These are phyloP conservation scores for Silurus glanis DNA, from an alignment of 2,113 vertebrate species.

Conservation along the genomic window DNA sequence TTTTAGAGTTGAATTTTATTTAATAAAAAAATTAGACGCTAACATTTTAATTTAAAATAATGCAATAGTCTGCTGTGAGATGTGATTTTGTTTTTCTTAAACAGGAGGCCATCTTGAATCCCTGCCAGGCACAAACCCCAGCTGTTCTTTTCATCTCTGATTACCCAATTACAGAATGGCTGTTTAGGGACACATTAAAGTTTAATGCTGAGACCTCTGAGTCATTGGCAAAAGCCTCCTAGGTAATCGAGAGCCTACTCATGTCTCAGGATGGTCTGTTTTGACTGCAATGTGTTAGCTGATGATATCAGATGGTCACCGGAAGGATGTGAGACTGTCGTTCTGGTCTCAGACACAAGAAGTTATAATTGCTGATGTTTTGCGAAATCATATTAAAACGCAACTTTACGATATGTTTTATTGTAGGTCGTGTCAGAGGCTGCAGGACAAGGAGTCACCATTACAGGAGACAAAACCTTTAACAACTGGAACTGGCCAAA, in stretches of 20 bases:
- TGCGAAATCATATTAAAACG: background rate
- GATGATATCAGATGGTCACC: conserved; percentile 56
- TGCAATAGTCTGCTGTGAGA: conserved; percentile 3
- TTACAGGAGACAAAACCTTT: conserved; percentile 89
- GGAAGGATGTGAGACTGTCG: conserved; percentile 61
- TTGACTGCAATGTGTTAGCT: conserved; percentile 15
- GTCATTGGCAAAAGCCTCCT: conserved; percentile 34
- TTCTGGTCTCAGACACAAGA: conserved; percentile 26
- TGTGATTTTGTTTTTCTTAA: conserved; percentile 35
- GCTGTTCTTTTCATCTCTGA: conserved; percentile 41
- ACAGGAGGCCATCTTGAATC: conserved; percentile 24
- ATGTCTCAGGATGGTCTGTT: conserved; percentile 44
- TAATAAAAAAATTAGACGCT: background rate
- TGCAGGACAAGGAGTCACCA: conserved; percentile 90
- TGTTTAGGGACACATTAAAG: conserved; percentile 49
- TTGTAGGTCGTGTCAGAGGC: conserved; percentile 86
- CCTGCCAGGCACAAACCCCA: conserved; percentile 21
- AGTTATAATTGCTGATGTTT: conserved; percentile 16
- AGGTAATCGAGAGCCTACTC: conserved; percentile 41
- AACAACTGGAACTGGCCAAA: conserved; percentile 99
- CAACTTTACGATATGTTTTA: background rate
- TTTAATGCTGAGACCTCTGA: conserved; percentile 20
- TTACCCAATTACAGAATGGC: conserved; percentile 47
- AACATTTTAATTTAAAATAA: background rate
- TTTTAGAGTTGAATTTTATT: background rate